Evolutionary conservation across 2,888 invertebrate species (phyloP), one percentile per base, ranked within the genome.

Genomic region (Eupithecia dodoneata): DNA sequence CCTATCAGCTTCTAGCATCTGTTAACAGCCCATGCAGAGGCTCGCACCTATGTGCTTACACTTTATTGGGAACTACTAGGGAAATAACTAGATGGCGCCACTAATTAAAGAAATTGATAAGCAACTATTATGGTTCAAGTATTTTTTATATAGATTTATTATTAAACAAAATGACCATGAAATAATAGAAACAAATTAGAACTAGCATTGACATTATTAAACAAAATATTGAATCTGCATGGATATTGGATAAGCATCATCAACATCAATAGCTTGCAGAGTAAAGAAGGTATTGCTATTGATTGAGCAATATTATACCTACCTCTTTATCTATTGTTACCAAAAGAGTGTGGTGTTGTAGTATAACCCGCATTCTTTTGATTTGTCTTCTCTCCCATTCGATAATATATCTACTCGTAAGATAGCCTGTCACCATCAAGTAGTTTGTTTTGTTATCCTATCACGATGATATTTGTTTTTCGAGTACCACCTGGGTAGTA

Each of bases 401-500:
- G 45, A 69, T 47, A 18, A 47, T 70, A 15, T 45, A 70, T 70
- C 70, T 70, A 18, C 49, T 70, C 70, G 3, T 47, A 30, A 47
- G 70, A 70, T 47, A n/a, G 18, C 47, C 18, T 49, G 70, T 49
- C 72, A 41, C 3, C 63, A 74, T 77, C 52, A 45, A 77, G 77
- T 77, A 77, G 49, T 74, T 74, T 74, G 74, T 72, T 77, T 42
- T 77, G 55, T 30, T 44, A 69, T 10, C n/a, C 45, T 69, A 45
- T 42, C 66, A 42, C 15, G 41, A 66, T 15, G 41, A 66, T 12
- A 30, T 30, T 18, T 42, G 18, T n/a, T 41, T 42, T 65, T 66
- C 42, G 66, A 66, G 42, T 66, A 66, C 66, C 66, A 42, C 66
- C 42, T 42, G 42, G 41, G 42, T 41, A 66, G 66, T 42, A 52